Evolutionary conservation across 2,113 vertebrate genomes (phyloP).

Genomic region (Strigops habroptila): DNA sequence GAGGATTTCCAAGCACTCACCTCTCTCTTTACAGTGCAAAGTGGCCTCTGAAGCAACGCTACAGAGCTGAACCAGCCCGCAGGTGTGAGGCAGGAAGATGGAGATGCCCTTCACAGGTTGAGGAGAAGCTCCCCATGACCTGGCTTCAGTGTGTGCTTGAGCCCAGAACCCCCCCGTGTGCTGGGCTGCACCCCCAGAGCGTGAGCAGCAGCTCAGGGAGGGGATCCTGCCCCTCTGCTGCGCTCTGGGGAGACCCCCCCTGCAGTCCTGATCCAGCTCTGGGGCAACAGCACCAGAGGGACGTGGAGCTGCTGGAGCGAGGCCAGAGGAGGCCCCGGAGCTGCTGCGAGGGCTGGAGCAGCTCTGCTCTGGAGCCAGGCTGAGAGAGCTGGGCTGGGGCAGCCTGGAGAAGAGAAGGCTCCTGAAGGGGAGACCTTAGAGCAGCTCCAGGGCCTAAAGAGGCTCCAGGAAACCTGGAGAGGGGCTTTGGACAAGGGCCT

Average conservation of each 20-base stretch:
- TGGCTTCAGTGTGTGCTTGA: neutral
- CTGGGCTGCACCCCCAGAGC: neutral
- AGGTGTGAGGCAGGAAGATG: accelerated
- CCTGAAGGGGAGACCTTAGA: too few relatives aligned
- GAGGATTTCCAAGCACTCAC: neutral
- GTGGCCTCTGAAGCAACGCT: neutral
- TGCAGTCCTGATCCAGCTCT: too few relatives aligned
- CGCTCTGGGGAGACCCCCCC: neutral
- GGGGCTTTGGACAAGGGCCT: too few relatives aligned
- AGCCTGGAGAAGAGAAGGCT: too few relatives aligned
- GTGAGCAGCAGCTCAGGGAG: neutral
- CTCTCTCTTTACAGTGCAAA: neutral
- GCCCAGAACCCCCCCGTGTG: neutral
- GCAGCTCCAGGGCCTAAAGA: too few relatives aligned
- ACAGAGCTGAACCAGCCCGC: accelerated
- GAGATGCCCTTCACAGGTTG: neutral
- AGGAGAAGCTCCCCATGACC: neutral
- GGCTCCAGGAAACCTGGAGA: too few relatives aligned
- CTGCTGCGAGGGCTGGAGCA: too few relatives aligned
- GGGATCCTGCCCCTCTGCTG: neutral
- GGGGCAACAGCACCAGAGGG: too few relatives aligned
- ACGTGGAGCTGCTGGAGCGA: too few relatives aligned
- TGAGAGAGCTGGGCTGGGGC: too few relatives aligned
- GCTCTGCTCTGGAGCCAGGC: too few relatives aligned
- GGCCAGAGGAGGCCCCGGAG: too few relatives aligned